Evolutionary conservation across 2,888 invertebrate species (phyloP).

Genomic region (Xestia rhomboidea): DNA sequence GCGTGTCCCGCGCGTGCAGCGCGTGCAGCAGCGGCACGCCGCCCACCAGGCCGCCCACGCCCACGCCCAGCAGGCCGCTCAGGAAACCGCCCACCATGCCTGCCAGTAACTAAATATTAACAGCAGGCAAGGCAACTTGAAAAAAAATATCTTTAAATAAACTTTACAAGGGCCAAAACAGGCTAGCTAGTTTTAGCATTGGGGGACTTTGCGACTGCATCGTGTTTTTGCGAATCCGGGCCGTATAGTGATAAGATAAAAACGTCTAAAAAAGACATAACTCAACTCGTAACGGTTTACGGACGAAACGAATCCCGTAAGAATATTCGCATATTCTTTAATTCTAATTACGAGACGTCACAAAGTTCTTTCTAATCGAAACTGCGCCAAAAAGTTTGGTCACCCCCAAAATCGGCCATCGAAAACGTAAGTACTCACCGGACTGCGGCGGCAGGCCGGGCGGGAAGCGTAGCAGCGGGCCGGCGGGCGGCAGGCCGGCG

Average conservation of each 20-base stretch:
- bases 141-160: not conserved
- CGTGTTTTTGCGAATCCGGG: not conserved
- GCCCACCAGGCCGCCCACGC: constrained; percentile 79
- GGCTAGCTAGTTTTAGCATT: not conserved
- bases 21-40: constrained; percentile 80
- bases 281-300: not conserved
- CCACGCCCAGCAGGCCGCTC: constrained; percentile 77
- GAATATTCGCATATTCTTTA: not conserved
- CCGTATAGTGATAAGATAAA: no score
- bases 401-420: not conserved
- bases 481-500: constrained; percentile 72
- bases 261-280: not conserved
- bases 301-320: not conserved
- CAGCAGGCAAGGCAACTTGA: not conserved
- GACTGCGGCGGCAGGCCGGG: constrained; percentile 83
- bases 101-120: constrained; percentile 38
- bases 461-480: constrained; percentile 87
- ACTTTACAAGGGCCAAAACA: not conserved
- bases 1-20: constrained; percentile 62
- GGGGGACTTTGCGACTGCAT: not conserved
- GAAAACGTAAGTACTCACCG: constrained; percentile 68
- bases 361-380: not conserved
- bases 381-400: not conserved
- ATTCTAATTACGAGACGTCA: no score
- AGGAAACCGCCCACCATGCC: constrained; percentile 86